Base-by-base conservation (phyloP, 2,113 vertebrate genomes). In the Daphoenositta chrysoptera region DNA sequence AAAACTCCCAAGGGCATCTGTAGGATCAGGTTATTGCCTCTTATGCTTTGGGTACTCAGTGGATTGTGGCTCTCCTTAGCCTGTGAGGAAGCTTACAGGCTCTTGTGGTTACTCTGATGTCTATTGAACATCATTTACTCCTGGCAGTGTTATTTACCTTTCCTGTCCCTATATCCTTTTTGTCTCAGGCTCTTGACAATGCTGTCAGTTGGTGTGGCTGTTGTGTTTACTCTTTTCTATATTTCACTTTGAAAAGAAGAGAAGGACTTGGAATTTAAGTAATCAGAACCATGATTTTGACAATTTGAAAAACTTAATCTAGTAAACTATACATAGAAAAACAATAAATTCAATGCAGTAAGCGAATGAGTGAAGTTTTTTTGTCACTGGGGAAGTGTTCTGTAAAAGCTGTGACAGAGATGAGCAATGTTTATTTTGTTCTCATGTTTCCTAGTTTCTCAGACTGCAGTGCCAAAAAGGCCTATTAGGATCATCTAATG, bases 401-500 rank as follows among this genome's bases (percentile, higher is more conserved):
- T 73, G 61, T 86, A 86, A 80, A 86, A 95, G 23, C 65, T 89
- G 23, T 79, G 45, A 37, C 40, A 79, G 35, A 16, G 40, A 71
- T 76, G 31, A 96, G 28, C 27, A 69, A 15, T 48, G 66, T 82
- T 87, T 78, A 58, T 94, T 96, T 90, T 87, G 60, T 72, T 84
- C 26, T 82, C 40, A 19, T 35, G 26, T 84, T 92, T 82, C 23
- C 4, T 44, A 60, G 27, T 48, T 94, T 91, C 64, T 89, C n/a
- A 48, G 89, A 54, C 42, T 88, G 45, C 30, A 77, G 13, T 64
- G 50, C 42, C 58, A 86, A 77, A 76, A 92, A 83, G 11, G 10
- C 37, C 72, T 87, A n/a, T 94, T 91, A 94, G 40, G 39, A 69
- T 89, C 33, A 48, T 63, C 31, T 93, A 91, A 84, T 94, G 48